phyloP scores from a whole-genome alignment of 2,797 vertebrate species.

The Acrocephalus scirpaceus region DNA sequence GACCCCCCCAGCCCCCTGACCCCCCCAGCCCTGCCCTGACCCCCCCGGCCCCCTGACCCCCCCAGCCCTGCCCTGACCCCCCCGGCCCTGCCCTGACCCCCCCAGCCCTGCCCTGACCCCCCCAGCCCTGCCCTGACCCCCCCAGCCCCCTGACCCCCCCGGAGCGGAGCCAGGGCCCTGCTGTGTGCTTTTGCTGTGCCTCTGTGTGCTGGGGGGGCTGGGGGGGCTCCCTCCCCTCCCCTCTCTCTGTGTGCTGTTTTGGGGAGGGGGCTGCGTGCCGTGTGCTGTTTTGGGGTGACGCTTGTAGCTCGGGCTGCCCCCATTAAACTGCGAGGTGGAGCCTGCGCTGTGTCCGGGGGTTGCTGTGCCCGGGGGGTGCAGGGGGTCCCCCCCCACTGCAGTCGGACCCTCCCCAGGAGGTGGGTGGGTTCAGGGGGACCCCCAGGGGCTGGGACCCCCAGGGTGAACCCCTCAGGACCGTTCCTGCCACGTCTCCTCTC shows the following conservation, averaged over 20 bases:
- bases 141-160: too few species aligned
- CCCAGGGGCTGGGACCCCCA: not conserved
- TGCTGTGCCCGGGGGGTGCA: not conserved
- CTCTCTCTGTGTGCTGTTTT: not conserved
- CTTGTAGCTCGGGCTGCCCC: conserved; percentile 21
- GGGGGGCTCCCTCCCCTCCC: not conserved
- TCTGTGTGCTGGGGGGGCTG: not conserved
- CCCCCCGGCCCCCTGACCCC: not conserved
- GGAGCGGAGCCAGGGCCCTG: not conserved
- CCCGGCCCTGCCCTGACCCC: not conserved
- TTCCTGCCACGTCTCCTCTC: not conserved
- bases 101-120: accelerated
- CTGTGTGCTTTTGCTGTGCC: conserved; percentile 59
- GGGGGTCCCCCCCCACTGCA: not conserved
- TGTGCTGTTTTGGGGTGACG: not conserved
- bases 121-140: accelerated
- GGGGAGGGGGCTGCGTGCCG: not conserved
- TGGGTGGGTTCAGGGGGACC: not conserved
- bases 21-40: too few species aligned
- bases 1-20: too few species aligned
- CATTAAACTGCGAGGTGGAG: conserved; percentile 27
- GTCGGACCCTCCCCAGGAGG: not conserved
- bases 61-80: accelerated
- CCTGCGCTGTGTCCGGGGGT: not conserved
- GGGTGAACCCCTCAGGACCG: accelerated